Conservation (phyloP, 2,888 invertebrate species). For the Amiota minor region DNA sequence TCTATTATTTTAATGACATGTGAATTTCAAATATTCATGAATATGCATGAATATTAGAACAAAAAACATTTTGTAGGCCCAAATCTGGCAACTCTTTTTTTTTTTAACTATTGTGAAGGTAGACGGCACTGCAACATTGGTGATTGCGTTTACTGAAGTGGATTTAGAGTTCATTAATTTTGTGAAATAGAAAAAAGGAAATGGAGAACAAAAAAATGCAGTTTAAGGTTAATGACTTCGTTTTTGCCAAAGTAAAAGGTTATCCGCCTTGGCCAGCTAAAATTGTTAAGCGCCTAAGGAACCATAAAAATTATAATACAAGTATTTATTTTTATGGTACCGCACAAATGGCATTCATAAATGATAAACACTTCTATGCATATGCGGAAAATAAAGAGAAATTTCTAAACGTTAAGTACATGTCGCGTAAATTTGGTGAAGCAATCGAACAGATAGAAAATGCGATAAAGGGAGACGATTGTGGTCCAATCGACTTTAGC, state of each 20-base stretch:
- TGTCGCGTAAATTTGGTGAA: background rate
- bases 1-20: too few species aligned
- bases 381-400: background rate
- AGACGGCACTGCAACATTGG: too few species aligned
- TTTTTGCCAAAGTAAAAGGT: conserved; percentile 1
- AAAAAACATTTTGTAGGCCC: too few species aligned
- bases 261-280: conserved; percentile 8
- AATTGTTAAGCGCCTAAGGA: background rate
- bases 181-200: too few species aligned
- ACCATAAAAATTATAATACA: too few species aligned
- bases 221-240: background rate
- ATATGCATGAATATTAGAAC: too few species aligned
- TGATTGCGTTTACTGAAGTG: too few species aligned
- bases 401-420: background rate
- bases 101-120: too few species aligned
- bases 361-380: background rate
- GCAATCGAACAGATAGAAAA: background rate
- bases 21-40: too few species aligned
- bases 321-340: background rate
- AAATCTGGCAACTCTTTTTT: too few species aligned
- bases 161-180: too few species aligned
- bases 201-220: background rate
- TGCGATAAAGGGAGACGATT: background rate
- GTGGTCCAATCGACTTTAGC: background rate
- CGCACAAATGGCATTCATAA: background rate